phyloP scores from a whole-genome alignment of 2,113 vertebrate species.

The Amphiprion ocellaris region DNA sequence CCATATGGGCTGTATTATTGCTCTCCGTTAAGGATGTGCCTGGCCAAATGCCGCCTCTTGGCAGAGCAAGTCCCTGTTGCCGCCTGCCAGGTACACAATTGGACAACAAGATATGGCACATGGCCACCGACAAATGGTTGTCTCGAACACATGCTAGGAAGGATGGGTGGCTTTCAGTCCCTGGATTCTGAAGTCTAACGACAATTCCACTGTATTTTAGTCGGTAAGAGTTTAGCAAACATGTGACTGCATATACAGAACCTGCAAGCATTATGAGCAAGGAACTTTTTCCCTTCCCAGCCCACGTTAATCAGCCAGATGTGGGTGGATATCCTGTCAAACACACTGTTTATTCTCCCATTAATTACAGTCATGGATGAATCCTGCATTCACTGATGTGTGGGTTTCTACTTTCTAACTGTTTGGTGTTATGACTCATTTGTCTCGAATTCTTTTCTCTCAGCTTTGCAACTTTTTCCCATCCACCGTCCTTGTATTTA shows the following conservation, averaged over 20 bases:
- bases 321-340: constrained; percentile 31
- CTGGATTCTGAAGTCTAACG: not conserved
- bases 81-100: constrained; percentile 74
- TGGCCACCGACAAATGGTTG: constrained; percentile 55
- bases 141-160: constrained; percentile 30
- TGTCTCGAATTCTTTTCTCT: not conserved
- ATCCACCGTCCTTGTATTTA: not conserved
- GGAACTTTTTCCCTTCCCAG: not conserved
- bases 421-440: not conserved
- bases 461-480: not conserved
- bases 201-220: not conserved
- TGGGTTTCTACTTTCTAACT: constrained; percentile 1
- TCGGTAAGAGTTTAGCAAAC: not conserved
- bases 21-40: constrained; percentile 43
- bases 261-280: not conserved
- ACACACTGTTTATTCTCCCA: not conserved
- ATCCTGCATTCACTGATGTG: not conserved
- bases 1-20: constrained; percentile 68
- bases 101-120: constrained; percentile 66
- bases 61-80: constrained; percentile 47
- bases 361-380: constrained; percentile 30
- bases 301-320: not conserved
- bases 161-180: constrained; percentile 34
- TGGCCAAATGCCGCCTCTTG: constrained; percentile 44
- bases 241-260: not conserved